Conservation (phyloP, 2,888 invertebrate genomes). For the Sepioteuthis lessoniana region DNA sequence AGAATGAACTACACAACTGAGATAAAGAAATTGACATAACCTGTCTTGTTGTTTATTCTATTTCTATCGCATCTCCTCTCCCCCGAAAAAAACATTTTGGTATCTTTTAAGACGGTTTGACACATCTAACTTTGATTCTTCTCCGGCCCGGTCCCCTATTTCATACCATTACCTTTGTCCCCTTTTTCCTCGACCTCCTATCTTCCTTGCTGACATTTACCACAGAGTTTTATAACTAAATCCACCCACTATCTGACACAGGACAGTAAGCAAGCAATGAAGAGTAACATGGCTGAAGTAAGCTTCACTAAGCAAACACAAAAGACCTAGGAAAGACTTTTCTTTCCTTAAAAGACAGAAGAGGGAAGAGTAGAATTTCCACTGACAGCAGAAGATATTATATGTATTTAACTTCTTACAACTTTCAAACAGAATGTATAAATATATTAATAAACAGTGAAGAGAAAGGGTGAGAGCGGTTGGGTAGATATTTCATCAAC, state of each 20-base stretch:
- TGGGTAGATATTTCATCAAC: neutral
- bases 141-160: neutral
- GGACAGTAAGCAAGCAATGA: slow-evolving; percentile 12
- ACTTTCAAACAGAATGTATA: neutral
- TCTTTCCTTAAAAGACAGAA: neutral
- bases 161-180: neutral
- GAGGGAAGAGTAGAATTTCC: neutral
- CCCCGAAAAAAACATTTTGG: neutral
- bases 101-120: neutral
- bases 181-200: neutral
- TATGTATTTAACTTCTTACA: neutral
- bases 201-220: neutral
- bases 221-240: neutral
- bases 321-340: neutral
- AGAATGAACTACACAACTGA: no score
- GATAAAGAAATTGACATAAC: no score
- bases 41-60: no score
- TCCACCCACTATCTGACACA: neutral
- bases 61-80: neutral
- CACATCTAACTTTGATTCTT: neutral
- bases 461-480: neutral
- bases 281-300: neutral
- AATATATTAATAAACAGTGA: neutral
- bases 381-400: neutral
- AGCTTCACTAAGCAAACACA: neutral